phyloP scores from a whole-genome alignment of 1,140 invertebrate species.

The Tetramorium alpestre region DNA sequence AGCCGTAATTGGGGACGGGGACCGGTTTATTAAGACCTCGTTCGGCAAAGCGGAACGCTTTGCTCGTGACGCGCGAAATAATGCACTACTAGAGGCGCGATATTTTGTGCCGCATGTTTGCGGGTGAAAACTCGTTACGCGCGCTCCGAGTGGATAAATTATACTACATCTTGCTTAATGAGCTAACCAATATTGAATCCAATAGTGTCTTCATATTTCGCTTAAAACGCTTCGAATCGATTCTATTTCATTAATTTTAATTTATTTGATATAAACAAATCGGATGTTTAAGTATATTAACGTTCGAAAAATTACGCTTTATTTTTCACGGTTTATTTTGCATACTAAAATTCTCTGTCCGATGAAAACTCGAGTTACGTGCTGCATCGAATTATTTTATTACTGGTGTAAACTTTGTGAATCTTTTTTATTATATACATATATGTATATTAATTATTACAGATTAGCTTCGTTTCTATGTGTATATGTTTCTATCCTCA shows the following conservation, averaged over 20 bases:
- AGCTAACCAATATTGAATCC: slow-evolving; percentile 40
- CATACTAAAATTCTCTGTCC: not conserved
- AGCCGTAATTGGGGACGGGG: slow-evolving; percentile 45
- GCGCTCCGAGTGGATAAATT: slow-evolving; percentile 27
- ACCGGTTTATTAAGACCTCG: slow-evolving; percentile 57
- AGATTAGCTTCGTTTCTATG: not conserved
- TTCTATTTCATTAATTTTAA: not conserved
- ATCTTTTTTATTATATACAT: not conserved
- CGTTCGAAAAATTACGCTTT: not conserved
- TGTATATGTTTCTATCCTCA: not conserved
- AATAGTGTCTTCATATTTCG: not conserved
- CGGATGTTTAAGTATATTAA: not conserved
- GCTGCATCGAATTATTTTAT: not conserved
- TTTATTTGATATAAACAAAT: not conserved
- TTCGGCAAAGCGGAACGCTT: slow-evolving; percentile 42
- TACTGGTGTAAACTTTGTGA: not conserved
- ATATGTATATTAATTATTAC: not conserved
- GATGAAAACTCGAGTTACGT: not conserved
- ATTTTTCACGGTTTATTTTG: not conserved
- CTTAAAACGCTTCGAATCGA: not conserved
- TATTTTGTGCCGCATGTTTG: slow-evolving; percentile 23
- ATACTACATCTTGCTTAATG: slow-evolving; percentile 43
- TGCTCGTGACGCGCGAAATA: slow-evolving; percentile 47
- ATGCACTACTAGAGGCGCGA: slow-evolving; percentile 32
- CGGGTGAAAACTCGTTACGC: slow-evolving; percentile 44